Conservation (phyloP, 2,797 vertebrate genomes). For the Sus cebifrons region DNA sequence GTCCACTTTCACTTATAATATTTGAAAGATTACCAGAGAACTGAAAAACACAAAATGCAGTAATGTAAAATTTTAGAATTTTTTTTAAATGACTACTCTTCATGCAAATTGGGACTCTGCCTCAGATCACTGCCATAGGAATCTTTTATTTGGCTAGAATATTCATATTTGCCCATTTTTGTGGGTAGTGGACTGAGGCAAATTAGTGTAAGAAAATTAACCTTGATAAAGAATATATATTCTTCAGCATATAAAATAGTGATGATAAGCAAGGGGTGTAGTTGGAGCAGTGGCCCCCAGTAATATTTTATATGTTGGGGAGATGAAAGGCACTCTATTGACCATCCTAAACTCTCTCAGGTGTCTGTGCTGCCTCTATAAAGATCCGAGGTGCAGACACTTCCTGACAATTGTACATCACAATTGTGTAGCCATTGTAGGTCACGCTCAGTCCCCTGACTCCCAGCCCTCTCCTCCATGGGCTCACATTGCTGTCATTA, state of each 20-base stretch:
- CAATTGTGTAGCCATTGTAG: background rate
- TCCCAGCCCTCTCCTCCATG: background rate
- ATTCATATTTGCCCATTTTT: background rate
- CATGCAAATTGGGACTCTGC: background rate
- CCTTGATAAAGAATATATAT: background rate
- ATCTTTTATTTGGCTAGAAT: background rate
- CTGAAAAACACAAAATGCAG: background rate
- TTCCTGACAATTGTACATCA: background rate
- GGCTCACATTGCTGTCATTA: background rate
- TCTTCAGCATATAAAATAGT: background rate
- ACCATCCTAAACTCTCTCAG: background rate
- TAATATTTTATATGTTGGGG: background rate
- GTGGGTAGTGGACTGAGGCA: background rate
- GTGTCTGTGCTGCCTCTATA: background rate
- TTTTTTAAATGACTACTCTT: background rate
- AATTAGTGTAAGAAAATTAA: slow-evolving; percentile 19
- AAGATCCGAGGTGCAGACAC: background rate
- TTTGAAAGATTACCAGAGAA: background rate
- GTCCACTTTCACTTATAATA: background rate
- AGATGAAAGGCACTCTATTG: background rate
- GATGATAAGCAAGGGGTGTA: background rate
- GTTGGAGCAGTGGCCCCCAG: background rate
- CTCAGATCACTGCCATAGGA: background rate
- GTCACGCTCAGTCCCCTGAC: background rate
- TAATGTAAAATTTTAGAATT: background rate